These are phyloP conservation scores for Liodrosophila aerea DNA, from an alignment of 2,888 invertebrate species.

Conservation along the genomic window DNA sequence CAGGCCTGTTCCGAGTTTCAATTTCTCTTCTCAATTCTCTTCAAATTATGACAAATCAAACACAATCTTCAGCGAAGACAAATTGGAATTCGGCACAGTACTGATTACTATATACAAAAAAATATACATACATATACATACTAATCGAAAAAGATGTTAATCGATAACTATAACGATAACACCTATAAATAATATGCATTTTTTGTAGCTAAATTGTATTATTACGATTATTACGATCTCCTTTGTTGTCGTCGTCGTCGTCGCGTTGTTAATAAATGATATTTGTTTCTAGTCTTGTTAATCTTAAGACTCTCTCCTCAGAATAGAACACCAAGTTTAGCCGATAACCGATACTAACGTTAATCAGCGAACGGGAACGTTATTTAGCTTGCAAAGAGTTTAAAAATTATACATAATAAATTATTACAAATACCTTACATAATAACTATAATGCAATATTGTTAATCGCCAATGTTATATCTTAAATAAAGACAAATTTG, in stretches of 20 bases:
- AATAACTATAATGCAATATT: conserved; percentile 53
- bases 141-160: background rate
- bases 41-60: background rate
- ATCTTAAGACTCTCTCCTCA: conserved; percentile 49
- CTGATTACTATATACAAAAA: background rate
- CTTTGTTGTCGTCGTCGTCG: conserved; percentile 10
- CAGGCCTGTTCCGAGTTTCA: background rate
- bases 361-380: conserved; percentile 19
- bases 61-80: background rate
- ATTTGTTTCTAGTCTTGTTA: conserved; percentile 43
- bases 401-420: conserved; percentile 30
- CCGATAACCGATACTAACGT: background rate
- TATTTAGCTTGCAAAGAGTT: conserved; percentile 47
- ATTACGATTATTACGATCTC: conserved; percentile 19
- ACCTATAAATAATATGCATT: conserved; percentile 37
- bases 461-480: conserved; percentile 68
- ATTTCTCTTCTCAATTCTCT: background rate
- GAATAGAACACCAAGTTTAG: conserved; percentile 48
- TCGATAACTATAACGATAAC: conserved; percentile 8
- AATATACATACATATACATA: conserved; percentile 19
- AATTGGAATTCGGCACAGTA: background rate
- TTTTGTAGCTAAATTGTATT: conserved; percentile 32
- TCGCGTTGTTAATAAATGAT: conserved; percentile 30
- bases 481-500: conserved; percentile 38
- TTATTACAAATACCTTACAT: conserved; percentile 13